These are phyloP conservation scores for Antheraea yamamai DNA, from an alignment of 2,888 invertebrate genomes.

Conservation along the genomic window DNA sequence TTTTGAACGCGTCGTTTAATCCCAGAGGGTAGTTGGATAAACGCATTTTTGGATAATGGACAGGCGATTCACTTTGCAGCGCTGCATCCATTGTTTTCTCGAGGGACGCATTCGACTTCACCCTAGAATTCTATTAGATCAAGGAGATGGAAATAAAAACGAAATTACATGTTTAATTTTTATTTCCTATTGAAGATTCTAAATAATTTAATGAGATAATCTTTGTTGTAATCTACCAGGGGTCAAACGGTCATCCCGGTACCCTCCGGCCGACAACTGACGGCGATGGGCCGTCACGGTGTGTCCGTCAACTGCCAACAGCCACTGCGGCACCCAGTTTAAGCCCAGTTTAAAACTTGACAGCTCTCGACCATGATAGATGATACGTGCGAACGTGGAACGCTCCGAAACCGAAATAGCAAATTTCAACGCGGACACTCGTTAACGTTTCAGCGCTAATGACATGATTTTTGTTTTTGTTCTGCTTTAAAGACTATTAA, in stretches of 20 bases:
- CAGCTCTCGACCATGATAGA: constrained; percentile 68
- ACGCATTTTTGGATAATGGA: constrained; percentile 1
- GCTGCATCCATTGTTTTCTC: neutral
- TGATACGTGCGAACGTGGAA: constrained; percentile 59
- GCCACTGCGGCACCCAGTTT: constrained; percentile 58
- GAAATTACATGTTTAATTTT: neutral
- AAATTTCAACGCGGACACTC: constrained; percentile 46
- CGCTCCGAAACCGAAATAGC: constrained; percentile 66
- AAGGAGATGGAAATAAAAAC: neutral
- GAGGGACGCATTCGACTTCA: neutral
- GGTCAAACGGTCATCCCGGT: constrained; percentile 49
- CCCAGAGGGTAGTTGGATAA: neutral
- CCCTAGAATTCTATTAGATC: neutral
- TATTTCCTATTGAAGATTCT: neutral
- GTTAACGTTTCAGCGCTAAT: constrained; percentile 63
- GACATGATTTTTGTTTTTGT: constrained; percentile 53
- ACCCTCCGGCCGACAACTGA: constrained; percentile 47
- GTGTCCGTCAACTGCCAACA: constrained; percentile 72
- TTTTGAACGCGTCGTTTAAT: neutral
- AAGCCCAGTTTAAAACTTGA: constrained; percentile 70
- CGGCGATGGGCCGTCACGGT: constrained; percentile 60
- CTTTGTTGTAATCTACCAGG: constrained; percentile 25
- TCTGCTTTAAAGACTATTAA: constrained; percentile 36
- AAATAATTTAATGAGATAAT: neutral
- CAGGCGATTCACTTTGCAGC: neutral